phyloP scores from a whole-genome alignment of 2,888 invertebrate genomes.

The Callyntrura sp. region DNA sequence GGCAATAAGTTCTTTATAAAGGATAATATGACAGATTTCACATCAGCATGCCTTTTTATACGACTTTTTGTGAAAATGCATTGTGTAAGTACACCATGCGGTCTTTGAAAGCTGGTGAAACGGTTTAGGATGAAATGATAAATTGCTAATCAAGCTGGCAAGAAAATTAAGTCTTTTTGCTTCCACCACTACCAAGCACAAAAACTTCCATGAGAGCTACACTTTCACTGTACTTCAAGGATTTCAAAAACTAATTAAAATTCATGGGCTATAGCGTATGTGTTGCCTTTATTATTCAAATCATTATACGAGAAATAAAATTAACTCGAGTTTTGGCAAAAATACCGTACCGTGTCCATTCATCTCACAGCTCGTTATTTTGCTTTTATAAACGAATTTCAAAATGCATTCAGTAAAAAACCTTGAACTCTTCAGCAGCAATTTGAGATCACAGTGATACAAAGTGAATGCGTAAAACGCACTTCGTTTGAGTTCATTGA shows the following conservation, averaged over 20 bases:
- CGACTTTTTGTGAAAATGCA: no score
- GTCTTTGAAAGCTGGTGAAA: no score
- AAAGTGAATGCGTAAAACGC: slow-evolving; percentile 30
- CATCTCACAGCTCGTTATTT: not conserved
- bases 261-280: not conserved
- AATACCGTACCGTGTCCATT: no score
- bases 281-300: slow-evolving; percentile 6
- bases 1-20: no score
- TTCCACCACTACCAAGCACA: not conserved
- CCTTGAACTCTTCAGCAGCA: slow-evolving; percentile 11
- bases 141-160: slow-evolving; percentile 30
- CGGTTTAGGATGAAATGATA: slow-evolving; percentile 40
- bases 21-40: no score
- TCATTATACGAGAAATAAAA: not conserved
- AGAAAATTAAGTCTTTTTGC: no score
- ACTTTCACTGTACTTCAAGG: not conserved
- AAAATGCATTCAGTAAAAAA: slow-evolving; percentile 6
- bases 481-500: slow-evolving; percentile 47
- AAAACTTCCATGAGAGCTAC: not conserved
- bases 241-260: not conserved
- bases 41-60: no score
- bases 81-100: no score
- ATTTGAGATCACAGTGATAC: not conserved
- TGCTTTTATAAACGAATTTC: not conserved
- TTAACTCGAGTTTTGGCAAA: not conserved